Evolutionary conservation across 2,113 vertebrate genomes (phyloP), one percentile per base, ranked within the genome.

Genomic region (Mesocricetus auratus): DNA sequence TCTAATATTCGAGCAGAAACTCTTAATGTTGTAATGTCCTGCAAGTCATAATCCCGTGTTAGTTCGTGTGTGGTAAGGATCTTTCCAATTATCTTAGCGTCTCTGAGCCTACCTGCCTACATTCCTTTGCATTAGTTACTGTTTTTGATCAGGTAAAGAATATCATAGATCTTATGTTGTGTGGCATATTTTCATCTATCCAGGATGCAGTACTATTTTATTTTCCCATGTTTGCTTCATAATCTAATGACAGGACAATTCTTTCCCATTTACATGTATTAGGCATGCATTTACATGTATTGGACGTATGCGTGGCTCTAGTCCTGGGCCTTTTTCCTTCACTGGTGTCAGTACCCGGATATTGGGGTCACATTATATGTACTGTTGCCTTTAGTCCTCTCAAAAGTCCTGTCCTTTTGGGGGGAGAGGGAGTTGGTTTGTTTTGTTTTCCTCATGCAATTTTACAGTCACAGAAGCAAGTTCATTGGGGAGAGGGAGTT

Each of bases 1-100:
- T 81, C 33, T 93, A 33, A 36, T 79, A 90, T 86, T 83, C 93
- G 31, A 95, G 17, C 71, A 95, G 73, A 85, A 91, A 60, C 36
- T 60, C 60, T 62, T 45, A n/a, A 4, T 42, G 3, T 19, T 64
- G 7, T 64, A 85, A 64, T 85, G 73, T 71, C 36, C 5, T 7
- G 91, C 90, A 60, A 29, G 74, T 92, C 31, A 33, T 94, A 89
- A 71, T 66, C 36, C 66, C 21, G 5, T 60, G 31, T n/a, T 33
- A 89, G 85, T 75, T 73, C 42, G 47, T 78, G 53, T 22, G 24
- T 95, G 62, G 53, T 29, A n/a, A 94, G 47, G 88, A 33, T 6
- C 77, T 94, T 13, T 42, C 29, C 60, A 10, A 19, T 83, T 87
- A 74, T 19, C 9, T 86, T 93, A 60, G 12, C 86, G 19, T 50